Conservation (phyloP, 92 coral and sea anemone species). For the Muricea muricata region DNA sequence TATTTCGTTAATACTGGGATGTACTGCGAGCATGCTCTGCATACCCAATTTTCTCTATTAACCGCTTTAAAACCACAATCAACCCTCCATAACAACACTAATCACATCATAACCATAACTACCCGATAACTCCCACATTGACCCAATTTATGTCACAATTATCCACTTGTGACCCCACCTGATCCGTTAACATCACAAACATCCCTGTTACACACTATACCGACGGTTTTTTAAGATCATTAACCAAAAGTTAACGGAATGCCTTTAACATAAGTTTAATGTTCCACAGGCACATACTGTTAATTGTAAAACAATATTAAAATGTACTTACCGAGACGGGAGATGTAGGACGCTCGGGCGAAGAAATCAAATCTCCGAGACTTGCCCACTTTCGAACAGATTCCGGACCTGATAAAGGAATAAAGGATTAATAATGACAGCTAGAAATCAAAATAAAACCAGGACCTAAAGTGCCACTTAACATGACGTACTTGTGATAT, state of each 20-base stretch:
- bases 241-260: too few relatives aligned
- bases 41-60: not conserved
- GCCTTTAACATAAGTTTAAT: too few relatives aligned
- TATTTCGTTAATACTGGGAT: too few relatives aligned
- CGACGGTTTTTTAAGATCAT: too few relatives aligned
- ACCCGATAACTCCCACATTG: not conserved
- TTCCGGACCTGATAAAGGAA: not conserved
- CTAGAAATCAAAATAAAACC: too few relatives aligned
- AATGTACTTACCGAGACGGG: conserved; percentile 12
- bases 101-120: not conserved
- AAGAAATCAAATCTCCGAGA: conserved; percentile 1
- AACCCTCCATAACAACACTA: not conserved
- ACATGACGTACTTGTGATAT: too few relatives aligned
- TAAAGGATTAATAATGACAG: too few relatives aligned
- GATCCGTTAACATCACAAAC: not conserved
- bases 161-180: not conserved
- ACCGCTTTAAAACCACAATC: not conserved
- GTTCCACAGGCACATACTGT: not conserved
- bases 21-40: too few relatives aligned
- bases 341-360: not conserved
- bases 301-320: not conserved
- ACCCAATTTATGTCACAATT: not conserved
- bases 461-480: too few relatives aligned
- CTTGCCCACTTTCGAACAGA: conserved; percentile 26
- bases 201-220: too few relatives aligned